Base-by-base conservation (phyloP, 1,140 invertebrate species). In the Dendroctonus ponderosae region DNA sequence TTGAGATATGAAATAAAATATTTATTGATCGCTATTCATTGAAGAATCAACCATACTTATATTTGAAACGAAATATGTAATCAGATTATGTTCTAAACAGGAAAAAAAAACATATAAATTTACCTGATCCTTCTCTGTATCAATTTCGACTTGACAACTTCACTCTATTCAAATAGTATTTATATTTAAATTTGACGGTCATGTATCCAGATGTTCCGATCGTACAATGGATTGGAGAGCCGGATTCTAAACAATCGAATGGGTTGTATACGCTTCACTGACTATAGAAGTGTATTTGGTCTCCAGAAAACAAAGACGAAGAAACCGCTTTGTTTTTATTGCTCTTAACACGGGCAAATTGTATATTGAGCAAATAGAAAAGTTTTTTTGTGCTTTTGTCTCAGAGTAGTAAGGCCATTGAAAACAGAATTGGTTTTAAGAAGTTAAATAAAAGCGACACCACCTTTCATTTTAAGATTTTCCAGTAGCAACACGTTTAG, bases 141-240 rank as follows among this genome's bases (percentile, higher is more conserved):
- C 12, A 62, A 50, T 12, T 39, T 40, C 49, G 26, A 40, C 50
- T 63, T 63, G 50, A 42, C 50, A 63, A 63, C 40, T 53, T 63
- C 54, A 38, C 61, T 54, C 38, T 53, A 63, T 63, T 43, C 61
- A 51, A 62, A 50, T 37, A 50, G 61, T 63, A 50, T 63, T 63
- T 63, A 63, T 54, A 54, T 63, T 63, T 54, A 63, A 63, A 63
- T 63, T 63, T 54, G 61, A 63, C 61, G 44, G 61, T 43, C 42
- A 41, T 44, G 14, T 63, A 54, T 63, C 61, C 61, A 63, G 61
- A 63, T 63, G 61, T 54, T 54, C 41, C 52, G 14, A 61, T 61
- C 58, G 26, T 50, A 63, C 26, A 63, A 63, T 63, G 61, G 50
- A 63, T 63, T 37, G 11, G 61, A 63, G 61, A 54, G 61, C 50